Evolutionary conservation across 2,797 vertebrate species (phyloP).

Genomic region (Myotis daubentonii): DNA sequence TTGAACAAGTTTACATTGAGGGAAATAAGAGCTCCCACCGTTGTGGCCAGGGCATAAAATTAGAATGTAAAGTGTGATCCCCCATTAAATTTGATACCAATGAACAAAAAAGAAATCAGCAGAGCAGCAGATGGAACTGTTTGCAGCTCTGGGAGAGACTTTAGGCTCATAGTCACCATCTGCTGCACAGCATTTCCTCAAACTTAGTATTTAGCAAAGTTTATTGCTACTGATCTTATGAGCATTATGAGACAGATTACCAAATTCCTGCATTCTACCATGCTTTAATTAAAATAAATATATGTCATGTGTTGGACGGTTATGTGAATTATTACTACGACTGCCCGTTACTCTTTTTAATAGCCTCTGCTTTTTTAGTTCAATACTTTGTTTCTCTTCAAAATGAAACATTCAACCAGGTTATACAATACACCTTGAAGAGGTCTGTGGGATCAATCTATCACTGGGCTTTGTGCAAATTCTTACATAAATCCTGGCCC

Average conservation of each 20-base stretch:
- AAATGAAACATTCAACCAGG: slow-evolving; percentile 22
- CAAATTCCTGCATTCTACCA: slow-evolving; percentile 67
- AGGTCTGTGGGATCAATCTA: slow-evolving; percentile 19
- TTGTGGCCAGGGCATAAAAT: not conserved
- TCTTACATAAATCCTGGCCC: slow-evolving; percentile 3
- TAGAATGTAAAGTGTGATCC: slow-evolving; percentile 66
- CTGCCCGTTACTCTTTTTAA: slow-evolving; percentile 40
- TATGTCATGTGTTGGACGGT: slow-evolving; percentile 43
- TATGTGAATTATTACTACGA: slow-evolving; percentile 10
- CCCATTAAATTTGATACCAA: slow-evolving; percentile 71
- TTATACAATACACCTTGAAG: slow-evolving; percentile 51
- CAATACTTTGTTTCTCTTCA: not conserved
- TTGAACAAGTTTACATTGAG: not conserved
- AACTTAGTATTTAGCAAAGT: slow-evolving; percentile 80
- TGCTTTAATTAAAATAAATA: slow-evolving; percentile 78
- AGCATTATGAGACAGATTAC: slow-evolving; percentile 79
- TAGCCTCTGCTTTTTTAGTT: slow-evolving; percentile 43
- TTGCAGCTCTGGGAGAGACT: slow-evolving; percentile 82
- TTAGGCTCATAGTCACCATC: slow-evolving; percentile 80
- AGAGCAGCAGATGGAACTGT: slow-evolving; percentile 79
- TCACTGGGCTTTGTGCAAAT: slow-evolving; percentile 39
- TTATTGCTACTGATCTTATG: slow-evolving; percentile 79
- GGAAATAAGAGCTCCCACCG: not conserved
- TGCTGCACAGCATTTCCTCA: slow-evolving; percentile 80
- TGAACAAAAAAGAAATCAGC: slow-evolving; percentile 68